phyloP scores from a whole-genome alignment of 30 jellyfish, hydroid and myxozoan genomes.

The Sanderia malayensis region DNA sequence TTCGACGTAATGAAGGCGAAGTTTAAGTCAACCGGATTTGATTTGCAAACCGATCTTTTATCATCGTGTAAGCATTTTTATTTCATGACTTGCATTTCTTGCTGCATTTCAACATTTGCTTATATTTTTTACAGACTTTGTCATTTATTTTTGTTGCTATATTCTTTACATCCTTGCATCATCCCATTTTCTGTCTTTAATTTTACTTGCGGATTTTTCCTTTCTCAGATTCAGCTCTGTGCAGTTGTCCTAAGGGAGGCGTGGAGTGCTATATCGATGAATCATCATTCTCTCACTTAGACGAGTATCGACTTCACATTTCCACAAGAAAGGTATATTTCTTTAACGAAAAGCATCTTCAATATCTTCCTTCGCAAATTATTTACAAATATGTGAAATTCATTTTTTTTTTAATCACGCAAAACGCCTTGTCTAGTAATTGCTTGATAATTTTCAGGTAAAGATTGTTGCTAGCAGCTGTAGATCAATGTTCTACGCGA shows the following conservation, averaged over 20 bases:
- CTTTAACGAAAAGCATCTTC: too few relatives aligned
- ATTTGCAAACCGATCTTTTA: conserved; percentile 24
- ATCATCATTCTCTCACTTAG: conserved; percentile 30
- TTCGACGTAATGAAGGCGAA: conserved; percentile 41
- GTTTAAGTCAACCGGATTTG: conserved; percentile 30
- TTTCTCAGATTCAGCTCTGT: conserved; percentile 15
- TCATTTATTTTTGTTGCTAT: too few relatives aligned
- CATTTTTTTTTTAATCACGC: too few relatives aligned
- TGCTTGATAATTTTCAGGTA: conserved; percentile 37
- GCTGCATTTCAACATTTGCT: too few relatives aligned
- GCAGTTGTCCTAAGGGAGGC: conserved; percentile 28
- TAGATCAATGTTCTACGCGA: conserved; percentile 59
- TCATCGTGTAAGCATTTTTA: conserved; percentile 48
- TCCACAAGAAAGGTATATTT: conserved; percentile 79
- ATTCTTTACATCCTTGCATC: too few relatives aligned
- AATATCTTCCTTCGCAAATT: too few relatives aligned
- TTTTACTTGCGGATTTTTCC: too few relatives aligned
- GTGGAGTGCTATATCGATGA: conserved; percentile 51
- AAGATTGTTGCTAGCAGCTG: conserved; percentile 51
- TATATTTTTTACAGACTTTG: too few relatives aligned
- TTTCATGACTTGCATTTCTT: too few relatives aligned
- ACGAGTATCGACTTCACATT: conserved; percentile 60
- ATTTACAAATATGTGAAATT: too few relatives aligned
- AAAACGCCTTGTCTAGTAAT: too few relatives aligned
- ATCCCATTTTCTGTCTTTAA: too few relatives aligned